Evolutionary conservation across 2,797 vertebrate species (phyloP).

Genomic region (Danionella dracula): DNA sequence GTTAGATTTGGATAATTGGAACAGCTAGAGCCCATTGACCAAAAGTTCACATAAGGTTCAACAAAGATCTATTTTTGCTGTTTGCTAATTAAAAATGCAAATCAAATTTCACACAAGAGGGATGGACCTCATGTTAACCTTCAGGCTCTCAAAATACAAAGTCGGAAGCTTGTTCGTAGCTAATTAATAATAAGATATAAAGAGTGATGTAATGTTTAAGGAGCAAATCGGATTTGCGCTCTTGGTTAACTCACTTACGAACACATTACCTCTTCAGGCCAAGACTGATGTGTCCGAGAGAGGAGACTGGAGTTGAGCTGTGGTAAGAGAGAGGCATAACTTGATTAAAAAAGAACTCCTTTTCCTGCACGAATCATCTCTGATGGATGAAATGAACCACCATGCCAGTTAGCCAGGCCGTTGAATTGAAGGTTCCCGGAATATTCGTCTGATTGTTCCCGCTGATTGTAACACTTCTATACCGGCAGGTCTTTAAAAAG

Average conservation of each 20-base stretch:
- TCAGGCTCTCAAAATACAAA: conserved; percentile 13
- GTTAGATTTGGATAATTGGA: background rate
- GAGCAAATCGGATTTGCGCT: conserved; percentile 46
- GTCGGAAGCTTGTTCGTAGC: conserved; percentile 29
- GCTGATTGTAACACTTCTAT: conserved; percentile 55
- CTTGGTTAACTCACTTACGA: conserved; percentile 52
- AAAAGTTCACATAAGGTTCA: background rate
- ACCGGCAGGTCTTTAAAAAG: conserved; percentile 57
- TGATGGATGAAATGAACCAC: conserved; percentile 52
- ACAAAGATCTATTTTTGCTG: background rate
- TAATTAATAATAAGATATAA: conserved; percentile 55
- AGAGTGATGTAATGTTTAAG: conserved; percentile 57
- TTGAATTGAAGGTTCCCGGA: conserved; percentile 54
- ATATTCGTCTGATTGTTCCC: conserved; percentile 52
- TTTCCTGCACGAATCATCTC: conserved; percentile 53
- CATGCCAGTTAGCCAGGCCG: conserved; percentile 44
- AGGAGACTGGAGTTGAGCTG: conserved; percentile 38
- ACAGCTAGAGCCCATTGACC: background rate
- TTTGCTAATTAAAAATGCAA: background rate
- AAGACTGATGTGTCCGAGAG: conserved; percentile 41
- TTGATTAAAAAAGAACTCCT: conserved; percentile 54
- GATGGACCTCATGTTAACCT: conserved; percentile 37
- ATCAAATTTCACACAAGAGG: background rate
- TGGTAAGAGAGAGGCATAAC: conserved; percentile 47
- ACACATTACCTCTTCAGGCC: conserved; percentile 53